These are phyloP conservation scores for Lethenteron reissneri DNA, from an alignment of 2,113 vertebrate genomes.

Conservation along the genomic window DNA sequence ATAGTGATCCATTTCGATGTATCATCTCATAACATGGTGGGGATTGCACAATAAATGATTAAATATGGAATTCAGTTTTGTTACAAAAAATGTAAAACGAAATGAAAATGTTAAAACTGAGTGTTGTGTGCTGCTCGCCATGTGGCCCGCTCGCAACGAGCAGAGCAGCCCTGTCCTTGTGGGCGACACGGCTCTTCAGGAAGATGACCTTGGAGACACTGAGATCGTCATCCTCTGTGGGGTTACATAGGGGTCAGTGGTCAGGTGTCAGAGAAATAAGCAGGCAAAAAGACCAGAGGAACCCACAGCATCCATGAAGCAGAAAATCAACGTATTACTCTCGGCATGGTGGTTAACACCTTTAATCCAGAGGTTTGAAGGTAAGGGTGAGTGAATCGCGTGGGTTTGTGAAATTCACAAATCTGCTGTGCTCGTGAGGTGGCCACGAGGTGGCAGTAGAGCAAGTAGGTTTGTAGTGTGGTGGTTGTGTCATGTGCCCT, in stretches of 20 bases:
- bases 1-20: no score
- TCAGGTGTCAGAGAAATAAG: neutral
- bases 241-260: no score
- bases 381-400: no score
- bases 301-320: neutral
- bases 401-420: no score
- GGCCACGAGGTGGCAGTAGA: no score
- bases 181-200: constrained; percentile 16
- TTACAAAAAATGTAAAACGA: no score
- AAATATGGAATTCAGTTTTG: no score
- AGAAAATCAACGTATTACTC: neutral
- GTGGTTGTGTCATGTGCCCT: neutral
- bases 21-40: no score
- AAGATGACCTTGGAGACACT: constrained; percentile 24
- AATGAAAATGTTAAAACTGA: no score
- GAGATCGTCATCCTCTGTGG: constrained; percentile 12
- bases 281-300: neutral
- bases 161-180: constrained; percentile 14
- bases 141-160: constrained; percentile 23
- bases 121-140: constrained; percentile 13
- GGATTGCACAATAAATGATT: no score
- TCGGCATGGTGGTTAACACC: neutral
- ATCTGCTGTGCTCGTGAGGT: no score
- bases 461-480: no score
- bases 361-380: neutral